A percentile compares a stretch with the other conserved stretches of the same genome.
phyloP scores from a whole-genome alignment of 2,797 vertebrate species.

The Linurgus olivaceus region DNA sequence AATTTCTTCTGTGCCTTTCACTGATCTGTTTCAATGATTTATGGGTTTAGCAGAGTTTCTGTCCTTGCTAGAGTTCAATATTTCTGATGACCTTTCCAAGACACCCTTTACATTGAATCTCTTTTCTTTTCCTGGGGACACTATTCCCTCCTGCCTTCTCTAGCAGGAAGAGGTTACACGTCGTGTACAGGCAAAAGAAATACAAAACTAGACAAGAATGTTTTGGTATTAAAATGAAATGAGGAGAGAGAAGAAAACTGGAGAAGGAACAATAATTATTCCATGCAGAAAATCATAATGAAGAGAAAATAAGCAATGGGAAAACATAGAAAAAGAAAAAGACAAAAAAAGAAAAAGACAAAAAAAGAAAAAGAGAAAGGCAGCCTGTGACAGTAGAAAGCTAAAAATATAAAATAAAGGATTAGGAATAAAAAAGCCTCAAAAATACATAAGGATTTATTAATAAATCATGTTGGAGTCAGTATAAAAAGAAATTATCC shows the following conservation, averaged over 20 bases:
- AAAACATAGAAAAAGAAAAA: background rate
- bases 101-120: background rate
- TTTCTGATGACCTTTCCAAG: background rate
- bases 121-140: background rate
- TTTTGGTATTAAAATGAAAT: background rate
- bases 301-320: background rate
- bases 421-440: background rate
- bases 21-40: background rate
- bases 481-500: background rate
- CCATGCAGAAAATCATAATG: background rate
- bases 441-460: background rate
- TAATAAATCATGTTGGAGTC: background rate
- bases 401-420: background rate
- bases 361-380: background rate
- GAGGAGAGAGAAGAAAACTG: background rate
- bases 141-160: background rate
- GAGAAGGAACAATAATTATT: background rate
- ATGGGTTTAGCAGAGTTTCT: background rate
- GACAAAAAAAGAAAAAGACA: too few species aligned
- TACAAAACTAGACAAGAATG: background rate
- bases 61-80: background rate
- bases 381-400: background rate
- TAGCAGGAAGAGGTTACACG: background rate
- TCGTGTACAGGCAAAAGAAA: background rate
- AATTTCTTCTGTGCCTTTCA: background rate